These are phyloP conservation scores for Tromatobia lineatoria DNA, from an alignment of 2,888 invertebrate genomes.

Conservation along the genomic window DNA sequence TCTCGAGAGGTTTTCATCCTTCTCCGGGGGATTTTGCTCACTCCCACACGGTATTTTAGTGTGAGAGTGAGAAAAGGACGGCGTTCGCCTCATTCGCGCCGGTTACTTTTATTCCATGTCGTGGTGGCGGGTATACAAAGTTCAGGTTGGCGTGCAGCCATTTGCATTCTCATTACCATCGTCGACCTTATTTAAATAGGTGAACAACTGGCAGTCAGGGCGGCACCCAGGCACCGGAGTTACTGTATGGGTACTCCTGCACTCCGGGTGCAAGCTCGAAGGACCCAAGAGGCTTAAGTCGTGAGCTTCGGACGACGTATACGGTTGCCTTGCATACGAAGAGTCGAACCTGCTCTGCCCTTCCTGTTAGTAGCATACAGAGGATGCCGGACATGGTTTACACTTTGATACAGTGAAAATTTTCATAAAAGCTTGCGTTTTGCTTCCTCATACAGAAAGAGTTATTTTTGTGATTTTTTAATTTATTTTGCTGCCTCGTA, in stretches of 20 bases:
- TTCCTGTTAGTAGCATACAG: conserved; percentile 11
- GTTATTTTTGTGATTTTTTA: no score
- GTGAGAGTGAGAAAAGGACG: conserved; percentile 1
- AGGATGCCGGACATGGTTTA: conserved; percentile 22
- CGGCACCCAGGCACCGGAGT: conserved; percentile 44
- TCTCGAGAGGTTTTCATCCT: conserved; percentile 37
- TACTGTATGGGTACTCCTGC: conserved; percentile 48
- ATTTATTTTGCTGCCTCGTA: no score
- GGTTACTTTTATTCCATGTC: conserved; percentile 72
- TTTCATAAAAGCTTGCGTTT: neutral
- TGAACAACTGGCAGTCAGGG: conserved; percentile 76
- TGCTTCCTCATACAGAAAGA: no score
- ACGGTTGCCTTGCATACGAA: conserved; percentile 26
- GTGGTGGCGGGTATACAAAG: conserved; percentile 67
- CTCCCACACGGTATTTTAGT: neutral
- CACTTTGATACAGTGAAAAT: neutral
- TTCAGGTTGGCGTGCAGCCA: conserved; percentile 75
- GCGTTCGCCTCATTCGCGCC: conserved; percentile 61
- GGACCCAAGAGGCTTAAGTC: conserved; percentile 46
- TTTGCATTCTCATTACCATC: conserved; percentile 84
- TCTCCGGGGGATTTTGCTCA: neutral
- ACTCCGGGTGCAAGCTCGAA: conserved; percentile 46
- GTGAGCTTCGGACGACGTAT: conserved; percentile 49
- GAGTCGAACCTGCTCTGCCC: conserved; percentile 41
- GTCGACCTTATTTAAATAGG: conserved; percentile 81